Base-by-base conservation (phyloP, 2,888 invertebrate species). In the Nasonovia ribisnigri region DNA sequence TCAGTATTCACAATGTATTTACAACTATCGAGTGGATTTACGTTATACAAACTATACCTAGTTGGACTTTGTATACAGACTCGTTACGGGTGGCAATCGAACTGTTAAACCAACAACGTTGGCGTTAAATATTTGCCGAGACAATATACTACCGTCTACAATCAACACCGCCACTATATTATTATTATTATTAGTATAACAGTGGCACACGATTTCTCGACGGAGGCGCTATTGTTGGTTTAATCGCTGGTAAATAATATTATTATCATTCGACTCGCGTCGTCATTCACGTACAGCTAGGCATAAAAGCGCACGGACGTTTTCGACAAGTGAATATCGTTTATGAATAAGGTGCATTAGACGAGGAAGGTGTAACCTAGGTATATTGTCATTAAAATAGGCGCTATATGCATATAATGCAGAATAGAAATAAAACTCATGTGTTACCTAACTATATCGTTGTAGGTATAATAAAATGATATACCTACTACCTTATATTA, bases 91-190 rank as follows among this genome's bases (percentile, higher is more conserved):
- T 29, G 88, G 42, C 42, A 54, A 77, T 77, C 20, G 36, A 77
- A 36, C 48, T 29, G 87, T 87, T 87, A 87, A 87, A 51, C n/a
- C 87, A 87, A 87, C 88, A 57, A 57, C 13, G 42, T 42, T 48
- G 8, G n/a, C 42, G 88, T 57, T 88, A 42, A 88, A 88, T 88
- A 88, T 88, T 88, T 88, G 57, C 54, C 26, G 13, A 88, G 88
- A 88, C 11, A 88, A 88, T 54, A 88, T 54, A 54, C 29, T 46
- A n/a, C n/a, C 36, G 77, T 67, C 77, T 77, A 77, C 77, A 77
- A 36, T 77, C 77, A 77, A 42, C 77, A 77, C 36, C 77, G 6
- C 8, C 77, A 77, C 77, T 77, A 16, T n/a, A 67, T 5, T 67
- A n/a, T n/a, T 67, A n/a, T 67, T 77, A 77, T 77, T 77, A 77